A percentile compares a stretch with the other conserved stretches of the same genome.
These are phyloP conservation scores for Ischnura elegans DNA, from an alignment of 2,888 invertebrate genomes.

Conservation along the genomic window DNA sequence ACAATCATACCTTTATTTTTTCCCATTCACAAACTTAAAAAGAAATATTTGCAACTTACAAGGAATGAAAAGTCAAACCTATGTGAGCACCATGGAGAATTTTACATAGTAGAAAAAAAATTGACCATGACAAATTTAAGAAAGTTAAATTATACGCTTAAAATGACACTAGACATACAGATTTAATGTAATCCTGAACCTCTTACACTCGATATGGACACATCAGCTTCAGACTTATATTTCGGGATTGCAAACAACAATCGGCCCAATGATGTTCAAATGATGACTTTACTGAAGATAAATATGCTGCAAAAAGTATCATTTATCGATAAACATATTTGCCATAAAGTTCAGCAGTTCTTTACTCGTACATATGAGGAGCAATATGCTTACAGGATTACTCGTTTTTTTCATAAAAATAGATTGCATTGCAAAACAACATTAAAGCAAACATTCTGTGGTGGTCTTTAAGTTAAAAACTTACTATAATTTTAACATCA, in stretches of 20 bases:
- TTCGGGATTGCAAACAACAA: not conserved
- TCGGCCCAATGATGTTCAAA: not conserved
- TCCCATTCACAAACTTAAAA: not conserved
- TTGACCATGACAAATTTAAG: not conserved
- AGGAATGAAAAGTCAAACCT: constrained; percentile 8
- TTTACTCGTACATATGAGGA: not conserved
- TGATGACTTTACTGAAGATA: not conserved
- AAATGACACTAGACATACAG: not conserved
- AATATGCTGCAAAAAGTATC: not conserved
- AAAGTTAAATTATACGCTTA: not conserved
- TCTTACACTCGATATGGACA: not conserved
- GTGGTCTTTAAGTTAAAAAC: not conserved
- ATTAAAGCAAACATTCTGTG: constrained; percentile 12
- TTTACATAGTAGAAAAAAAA: not conserved
- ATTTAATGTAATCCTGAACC: not conserved
- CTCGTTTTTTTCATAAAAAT: constrained; percentile 38
- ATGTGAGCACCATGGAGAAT: not conserved
- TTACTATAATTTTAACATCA: constrained; percentile 5
- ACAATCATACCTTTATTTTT: not conserved
- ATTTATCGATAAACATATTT: not conserved
- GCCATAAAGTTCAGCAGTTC: not conserved
- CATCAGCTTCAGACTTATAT: not conserved
- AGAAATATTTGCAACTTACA: constrained; percentile 32
- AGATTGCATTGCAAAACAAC: constrained; percentile 5
- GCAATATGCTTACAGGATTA: not conserved